Base-by-base conservation (phyloP, 1,140 invertebrate species). In the Drosophila dunni region DNA sequence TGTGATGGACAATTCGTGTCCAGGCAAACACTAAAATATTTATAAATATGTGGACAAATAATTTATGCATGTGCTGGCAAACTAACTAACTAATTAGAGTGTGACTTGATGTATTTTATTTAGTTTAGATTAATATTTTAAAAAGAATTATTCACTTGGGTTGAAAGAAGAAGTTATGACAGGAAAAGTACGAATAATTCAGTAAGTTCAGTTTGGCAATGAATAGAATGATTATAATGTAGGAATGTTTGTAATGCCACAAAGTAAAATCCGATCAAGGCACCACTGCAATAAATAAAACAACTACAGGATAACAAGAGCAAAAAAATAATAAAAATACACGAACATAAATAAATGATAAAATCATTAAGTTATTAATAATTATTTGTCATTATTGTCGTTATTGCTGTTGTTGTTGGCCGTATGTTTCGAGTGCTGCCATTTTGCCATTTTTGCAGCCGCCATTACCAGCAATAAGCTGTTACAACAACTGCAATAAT, bases 291-390 rank as follows among this genome's bases (percentile, higher is more conserved):
- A 13, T n/a, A 44, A 57, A 40, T 24, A 42, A 58, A 45, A 0
- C 2, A 53, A 15, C 13, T 3, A 34, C 7, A 36, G 11, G 46
- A 48, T 38, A 24, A 38, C 33, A 38, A 62, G 56, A 45, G 50
- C 54, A 48, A 76, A 77, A 48, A 78, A 66, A 71, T 48, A 48
- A 70, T 66, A 66, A 78, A 86, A 78, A 56, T 64, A 40, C 33
- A 67, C 42, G 54, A 58, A 44, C 17, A 84, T 81, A 68, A 84
- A 89, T 89, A 84, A 90, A 79, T 89, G 85, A 89, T 89, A 81
- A 78, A 78, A 78, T 89, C 68, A 90, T 84, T 78, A 81, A 89
- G 80, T 84, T 89, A 89, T 89, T 89, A 89, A 89, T 89, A 84
- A 89, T 75, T 60, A 81, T 89, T 89, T 89, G 84, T 84, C 84